Conservation (phyloP, 2,797 vertebrate species). For the Mus caroli region DNA sequence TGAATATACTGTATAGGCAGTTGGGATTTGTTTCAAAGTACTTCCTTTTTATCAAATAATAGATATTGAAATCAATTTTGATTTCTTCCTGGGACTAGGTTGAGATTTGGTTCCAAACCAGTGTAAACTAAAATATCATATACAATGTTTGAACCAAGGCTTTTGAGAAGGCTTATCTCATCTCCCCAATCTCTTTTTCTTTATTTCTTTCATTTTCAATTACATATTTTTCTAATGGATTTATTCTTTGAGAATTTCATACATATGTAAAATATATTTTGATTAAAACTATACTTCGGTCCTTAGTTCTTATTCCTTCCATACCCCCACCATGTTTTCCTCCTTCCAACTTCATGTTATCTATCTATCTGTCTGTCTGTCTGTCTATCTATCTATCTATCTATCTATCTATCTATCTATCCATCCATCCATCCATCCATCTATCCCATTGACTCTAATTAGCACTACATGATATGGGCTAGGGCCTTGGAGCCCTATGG, state of each 20-base stretch:
- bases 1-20: neutral
- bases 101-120: neutral
- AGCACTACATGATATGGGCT: neutral
- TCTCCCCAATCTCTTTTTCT: neutral
- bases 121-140: neutral
- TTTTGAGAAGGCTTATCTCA: neutral
- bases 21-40: neutral
- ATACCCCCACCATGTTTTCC: neutral
- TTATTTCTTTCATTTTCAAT: neutral
- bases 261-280: neutral
- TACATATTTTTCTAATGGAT: neutral
- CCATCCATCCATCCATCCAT: too few species aligned
- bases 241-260: neutral
- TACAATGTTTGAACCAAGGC: neutral
- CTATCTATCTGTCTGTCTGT: too few species aligned
- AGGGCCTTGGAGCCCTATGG: neutral
- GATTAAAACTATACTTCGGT: neutral
- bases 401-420: too few species aligned
- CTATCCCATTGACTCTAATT: neutral
- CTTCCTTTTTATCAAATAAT: neutral
- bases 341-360: neutral
- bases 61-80: neutral
- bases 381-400: too few species aligned
- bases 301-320: neutral
- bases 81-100: neutral